Evolutionary conservation across 23 tunicate species (phyloP).

Genomic region (Phallusia fumigata): DNA sequence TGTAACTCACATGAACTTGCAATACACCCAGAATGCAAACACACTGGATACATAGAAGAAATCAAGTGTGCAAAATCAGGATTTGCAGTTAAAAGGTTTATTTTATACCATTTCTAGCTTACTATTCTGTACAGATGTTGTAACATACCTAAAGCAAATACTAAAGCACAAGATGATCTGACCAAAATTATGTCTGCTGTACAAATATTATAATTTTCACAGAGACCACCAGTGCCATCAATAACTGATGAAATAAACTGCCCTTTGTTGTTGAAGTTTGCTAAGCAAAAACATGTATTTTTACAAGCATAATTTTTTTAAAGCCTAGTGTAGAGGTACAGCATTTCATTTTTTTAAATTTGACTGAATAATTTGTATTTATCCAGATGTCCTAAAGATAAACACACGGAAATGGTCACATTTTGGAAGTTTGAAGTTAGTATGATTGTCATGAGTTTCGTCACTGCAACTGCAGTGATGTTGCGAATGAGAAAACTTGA

Average conservation of each 20-base stretch:
- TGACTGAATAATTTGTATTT: not conserved
- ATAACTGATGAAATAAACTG: too few relatives aligned
- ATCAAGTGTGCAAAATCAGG: slow-evolving; percentile 23
- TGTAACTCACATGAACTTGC: slow-evolving; percentile 11
- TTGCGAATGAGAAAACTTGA: slow-evolving; percentile 26
- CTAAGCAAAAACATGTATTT: too few relatives aligned
- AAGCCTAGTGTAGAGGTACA: too few relatives aligned
- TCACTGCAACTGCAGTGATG: slow-evolving; percentile 7
- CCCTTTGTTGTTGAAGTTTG: too few relatives aligned
- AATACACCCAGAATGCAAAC: not conserved
- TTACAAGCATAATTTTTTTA: too few relatives aligned
- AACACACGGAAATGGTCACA: slow-evolving; percentile 1
- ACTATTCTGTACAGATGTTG: too few relatives aligned
- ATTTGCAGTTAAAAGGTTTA: not conserved
- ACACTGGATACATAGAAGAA: slow-evolving; percentile 34
- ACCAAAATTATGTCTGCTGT: too few relatives aligned
- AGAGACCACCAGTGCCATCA: too few relatives aligned
- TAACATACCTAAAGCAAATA: too few relatives aligned
- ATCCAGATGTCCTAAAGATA: slow-evolving; percentile 16
- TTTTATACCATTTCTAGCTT: not conserved
- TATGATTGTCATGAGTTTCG: slow-evolving; percentile 5
- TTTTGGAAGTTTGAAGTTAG: slow-evolving; percentile 25
- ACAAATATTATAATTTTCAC: too few relatives aligned
- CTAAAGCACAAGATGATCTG: too few relatives aligned
- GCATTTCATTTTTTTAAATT: too few relatives aligned